These are phyloP conservation scores for Mellilla xanthometata DNA, from an alignment of 2,888 invertebrate species.

Conservation along the genomic window DNA sequence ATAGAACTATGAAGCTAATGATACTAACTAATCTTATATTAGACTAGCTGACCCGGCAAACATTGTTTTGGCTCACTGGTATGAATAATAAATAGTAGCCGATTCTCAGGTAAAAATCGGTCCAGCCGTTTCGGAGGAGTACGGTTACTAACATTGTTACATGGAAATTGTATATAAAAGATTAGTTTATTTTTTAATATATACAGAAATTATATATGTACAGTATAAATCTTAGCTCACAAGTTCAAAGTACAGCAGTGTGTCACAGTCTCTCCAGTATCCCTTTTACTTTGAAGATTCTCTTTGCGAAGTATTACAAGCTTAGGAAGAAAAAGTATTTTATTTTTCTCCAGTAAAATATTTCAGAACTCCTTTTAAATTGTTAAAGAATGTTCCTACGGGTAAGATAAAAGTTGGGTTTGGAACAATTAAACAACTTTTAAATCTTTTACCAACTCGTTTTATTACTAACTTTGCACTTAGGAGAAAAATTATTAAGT, in stretches of 20 bases:
- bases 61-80: no score
- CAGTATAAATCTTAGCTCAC: not conserved
- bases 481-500: not conserved
- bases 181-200: no score
- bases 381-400: conserved; percentile 33
- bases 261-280: conserved; percentile 23
- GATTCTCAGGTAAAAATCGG: no score
- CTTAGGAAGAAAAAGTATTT: conserved; percentile 47
- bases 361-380: conserved; percentile 38
- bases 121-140: no score
- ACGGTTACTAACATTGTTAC: no score
- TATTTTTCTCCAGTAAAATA: conserved; percentile 39
- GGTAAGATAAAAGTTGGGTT: conserved; percentile 35
- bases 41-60: no score
- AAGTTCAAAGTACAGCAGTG: not conserved
- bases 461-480: conserved; percentile 7
- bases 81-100: no score
- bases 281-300: conserved; percentile 56
- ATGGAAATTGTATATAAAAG: no score
- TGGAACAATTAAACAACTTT: conserved; percentile 17
- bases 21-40: no score
- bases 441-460: conserved; percentile 4
- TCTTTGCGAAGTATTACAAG: conserved; percentile 49
- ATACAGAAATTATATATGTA: no score
- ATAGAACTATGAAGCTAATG: no score